Evolutionary conservation across 2,797 vertebrate species (phyloP), one percentile per base, ranked within the genome.

Genomic region (Myotis planiceps): DNA sequence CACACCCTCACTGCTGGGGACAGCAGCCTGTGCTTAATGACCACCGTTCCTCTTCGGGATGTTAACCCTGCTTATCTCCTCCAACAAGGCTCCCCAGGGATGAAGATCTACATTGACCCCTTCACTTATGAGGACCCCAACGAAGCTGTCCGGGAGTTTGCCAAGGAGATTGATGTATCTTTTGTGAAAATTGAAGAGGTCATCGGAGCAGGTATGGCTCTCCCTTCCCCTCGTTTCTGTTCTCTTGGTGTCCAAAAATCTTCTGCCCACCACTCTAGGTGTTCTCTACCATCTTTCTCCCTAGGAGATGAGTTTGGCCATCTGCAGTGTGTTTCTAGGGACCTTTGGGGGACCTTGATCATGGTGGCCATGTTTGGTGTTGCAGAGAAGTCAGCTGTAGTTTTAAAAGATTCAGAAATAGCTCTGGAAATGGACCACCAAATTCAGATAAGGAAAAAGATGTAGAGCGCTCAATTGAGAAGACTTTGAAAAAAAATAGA

Each of bases 21-120:
- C 65, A 68, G 32, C 65, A 53, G 68, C 76, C 76, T 47, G 21
- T 34, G 23, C 76, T 71, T 69, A 78, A 45, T 88, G 75, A 55
- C 58, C 4, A 53, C 66, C 2, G 0, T 97, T 96, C 95, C 55
- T 97, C 80, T 96, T 91, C 79, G 21, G 95, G 55, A 95, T 97
- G 92, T 94, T 81, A 60, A 96, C 88, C 82, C 45, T 97, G 55
- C 72, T 12, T 96, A 53, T 96, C 97, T 98, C 66, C 96, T 96
- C 76, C 76, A 79, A 92, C 98, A 99, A 99, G 99, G 99, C 79
- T 99, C 99, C 81, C 99, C 99, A 80, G 99, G 99, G 98, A 99
- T 99, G 99, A 99, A 99, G 99, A 99, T 99, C 98, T 99, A 99
- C 99, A 99, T 99, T 0, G 99, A 99, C 97, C 99, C 99, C 76